These are phyloP conservation scores for Gastrophysa polygoni DNA, from an alignment of 2,888 invertebrate species.

Conservation along the genomic window DNA sequence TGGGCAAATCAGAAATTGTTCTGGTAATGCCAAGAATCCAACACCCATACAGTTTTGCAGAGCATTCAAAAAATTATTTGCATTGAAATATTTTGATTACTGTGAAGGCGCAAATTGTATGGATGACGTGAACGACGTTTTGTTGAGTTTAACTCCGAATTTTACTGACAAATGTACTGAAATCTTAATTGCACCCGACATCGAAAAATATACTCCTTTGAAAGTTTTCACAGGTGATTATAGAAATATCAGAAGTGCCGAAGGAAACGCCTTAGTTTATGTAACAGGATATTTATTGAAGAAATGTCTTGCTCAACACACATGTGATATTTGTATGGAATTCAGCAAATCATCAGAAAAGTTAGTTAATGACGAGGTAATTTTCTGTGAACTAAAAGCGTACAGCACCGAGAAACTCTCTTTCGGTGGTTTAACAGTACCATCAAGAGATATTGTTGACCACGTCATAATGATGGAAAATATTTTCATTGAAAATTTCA, in stretches of 20 bases:
- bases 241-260: neutral
- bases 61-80: slow-evolving; percentile 34
- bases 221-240: slow-evolving; percentile 1
- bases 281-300: slow-evolving; percentile 12
- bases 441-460: neutral
- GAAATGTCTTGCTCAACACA: slow-evolving; percentile 8
- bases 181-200: neutral
- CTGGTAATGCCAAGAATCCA: slow-evolving; percentile 29
- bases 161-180: neutral
- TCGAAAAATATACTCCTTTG: neutral
- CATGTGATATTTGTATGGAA: neutral
- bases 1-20: slow-evolving; percentile 30
- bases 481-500: neutral
- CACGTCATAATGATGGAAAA: neutral
- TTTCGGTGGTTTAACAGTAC: neutral
- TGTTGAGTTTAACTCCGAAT: slow-evolving; percentile 25
- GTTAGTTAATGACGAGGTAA: neutral
- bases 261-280: slow-evolving; percentile 12
- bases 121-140: slow-evolving; percentile 27
- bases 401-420: neutral
- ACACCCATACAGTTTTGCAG: slow-evolving; percentile 31
- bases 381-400: neutral
- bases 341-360: neutral
- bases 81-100: slow-evolving; percentile 25
- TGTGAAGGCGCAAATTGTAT: slow-evolving; percentile 25